Percentiles rank a stretch among this genome's conserved stretches.
Conservation (phyloP, 2,888 invertebrate species). For the Apotomis betuletana region DNA sequence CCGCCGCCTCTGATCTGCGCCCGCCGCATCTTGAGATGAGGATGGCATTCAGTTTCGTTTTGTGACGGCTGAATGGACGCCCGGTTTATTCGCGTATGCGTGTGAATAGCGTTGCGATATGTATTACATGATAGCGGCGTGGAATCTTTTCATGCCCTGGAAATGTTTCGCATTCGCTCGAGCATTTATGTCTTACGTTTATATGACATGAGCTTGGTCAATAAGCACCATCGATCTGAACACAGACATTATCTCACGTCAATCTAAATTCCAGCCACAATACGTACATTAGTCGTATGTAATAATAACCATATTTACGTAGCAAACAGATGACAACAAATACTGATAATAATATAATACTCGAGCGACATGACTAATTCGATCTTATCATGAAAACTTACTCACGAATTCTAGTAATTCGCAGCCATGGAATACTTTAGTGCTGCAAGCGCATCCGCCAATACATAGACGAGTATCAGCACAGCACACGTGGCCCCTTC, state of each 20-base stretch:
- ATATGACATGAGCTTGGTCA: slow-evolving; percentile 16
- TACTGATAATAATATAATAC: slow-evolving; percentile 11
- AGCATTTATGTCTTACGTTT: slow-evolving; percentile 12
- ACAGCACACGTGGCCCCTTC: slow-evolving; percentile 11
- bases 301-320: slow-evolving; percentile 12
- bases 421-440: slow-evolving; percentile 31
- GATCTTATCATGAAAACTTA: slow-evolving; percentile 4
- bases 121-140: slow-evolving; percentile 40
- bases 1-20: slow-evolving; percentile 60
- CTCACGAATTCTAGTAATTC: slow-evolving; percentile 16
- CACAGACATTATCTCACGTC: slow-evolving; percentile 42
- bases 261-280: slow-evolving; percentile 17
- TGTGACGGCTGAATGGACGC: slow-evolving; percentile 73
- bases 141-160: slow-evolving; percentile 42
- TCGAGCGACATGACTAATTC: slow-evolving; percentile 14
- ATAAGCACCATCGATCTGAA: slow-evolving; percentile 46
- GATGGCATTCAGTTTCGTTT: slow-evolving; percentile 73
- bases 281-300: not conserved
- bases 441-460: slow-evolving; percentile 23
- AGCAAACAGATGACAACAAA: slow-evolving; percentile 11
- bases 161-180: slow-evolving; percentile 39
- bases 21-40: slow-evolving; percentile 72
- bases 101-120: slow-evolving; percentile 58
- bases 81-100: slow-evolving; percentile 59
- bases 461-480: slow-evolving; percentile 24